These are phyloP conservation scores for Hyposmocoma kahamanoa DNA, from an alignment of 1,140 invertebrate species.

Conservation along the genomic window DNA sequence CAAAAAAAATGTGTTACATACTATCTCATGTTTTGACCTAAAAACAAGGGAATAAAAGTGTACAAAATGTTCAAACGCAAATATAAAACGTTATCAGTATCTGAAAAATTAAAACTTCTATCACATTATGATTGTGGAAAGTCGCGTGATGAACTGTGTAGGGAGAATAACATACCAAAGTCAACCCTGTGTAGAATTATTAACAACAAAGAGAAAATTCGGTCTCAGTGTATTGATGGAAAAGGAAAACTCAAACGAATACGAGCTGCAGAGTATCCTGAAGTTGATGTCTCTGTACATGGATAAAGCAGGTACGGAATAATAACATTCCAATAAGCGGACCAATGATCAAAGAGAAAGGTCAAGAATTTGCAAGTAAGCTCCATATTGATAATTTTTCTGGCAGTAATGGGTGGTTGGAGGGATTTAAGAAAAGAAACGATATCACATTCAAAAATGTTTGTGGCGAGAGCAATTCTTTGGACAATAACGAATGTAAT, in stretches of 20 bases:
- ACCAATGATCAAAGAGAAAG: constrained; percentile 22
- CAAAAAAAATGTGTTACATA: too few species aligned
- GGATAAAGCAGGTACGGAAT: constrained; percentile 15
- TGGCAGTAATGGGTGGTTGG: constrained; percentile 22
- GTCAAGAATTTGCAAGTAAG: constrained; percentile 14
- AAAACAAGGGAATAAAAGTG: neutral
- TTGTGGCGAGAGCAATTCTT: neutral
- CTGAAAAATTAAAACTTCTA: constrained; percentile 1
- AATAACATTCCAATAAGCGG: constrained; percentile 19
- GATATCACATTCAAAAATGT: constrained; percentile 16
- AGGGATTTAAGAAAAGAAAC: constrained; percentile 19
- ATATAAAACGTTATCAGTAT: constrained; percentile 1
- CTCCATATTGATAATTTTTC: constrained; percentile 19
- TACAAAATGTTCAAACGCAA: neutral
- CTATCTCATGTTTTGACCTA: neutral
- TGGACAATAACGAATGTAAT: neutral
- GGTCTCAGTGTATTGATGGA: constrained; percentile 1
- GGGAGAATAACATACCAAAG: neutral
- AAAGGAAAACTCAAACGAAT: constrained; percentile 2
- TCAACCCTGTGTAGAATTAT: constrained; percentile 2
- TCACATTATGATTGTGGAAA: constrained; percentile 1
- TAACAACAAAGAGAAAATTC: constrained; percentile 1
- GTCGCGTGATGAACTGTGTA: neutral
- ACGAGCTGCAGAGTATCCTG: neutral
- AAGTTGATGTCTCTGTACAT: constrained; percentile 8